Evolutionary conservation across 2,888 invertebrate genomes (phyloP).

Genomic region (Petrophora chlorosata): DNA sequence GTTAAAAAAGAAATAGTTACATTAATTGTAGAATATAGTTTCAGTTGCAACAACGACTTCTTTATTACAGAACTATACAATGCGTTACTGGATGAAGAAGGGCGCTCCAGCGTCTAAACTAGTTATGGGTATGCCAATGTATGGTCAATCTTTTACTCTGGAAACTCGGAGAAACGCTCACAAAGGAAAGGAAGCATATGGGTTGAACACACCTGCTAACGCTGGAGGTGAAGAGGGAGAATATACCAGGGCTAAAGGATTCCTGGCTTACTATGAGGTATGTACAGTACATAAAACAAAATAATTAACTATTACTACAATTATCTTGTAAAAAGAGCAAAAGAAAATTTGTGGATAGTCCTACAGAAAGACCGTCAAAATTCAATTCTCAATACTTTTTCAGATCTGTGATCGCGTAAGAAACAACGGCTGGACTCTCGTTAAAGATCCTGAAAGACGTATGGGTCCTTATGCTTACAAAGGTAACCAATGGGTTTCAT

Average conservation of each 20-base stretch:
- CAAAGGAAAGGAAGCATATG: conserved; percentile 80
- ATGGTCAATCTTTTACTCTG: conserved; percentile 92
- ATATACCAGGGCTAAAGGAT: conserved; percentile 92
- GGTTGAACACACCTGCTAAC: conserved; percentile 89
- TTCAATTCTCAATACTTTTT: conserved; percentile 18
- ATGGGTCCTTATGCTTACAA: conserved; percentile 96
- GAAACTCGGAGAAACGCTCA: conserved; percentile 36
- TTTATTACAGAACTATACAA: conserved; percentile 88
- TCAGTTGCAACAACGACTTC: not conserved
- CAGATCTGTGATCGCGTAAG: conserved; percentile 92
- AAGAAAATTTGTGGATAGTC: too few species aligned
- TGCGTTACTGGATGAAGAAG: conserved; percentile 94
- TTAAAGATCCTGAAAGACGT: conserved; percentile 89
- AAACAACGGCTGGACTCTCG: conserved; percentile 90
- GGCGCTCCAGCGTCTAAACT: conserved; percentile 92
- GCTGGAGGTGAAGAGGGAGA: conserved; percentile 93
- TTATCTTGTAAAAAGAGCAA: too few species aligned
- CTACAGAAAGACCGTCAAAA: too few species aligned
- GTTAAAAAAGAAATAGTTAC: too few species aligned
- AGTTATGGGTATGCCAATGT: conserved; percentile 95
- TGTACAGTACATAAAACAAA: too few species aligned
- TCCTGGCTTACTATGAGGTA: conserved; percentile 94
- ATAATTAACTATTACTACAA: too few species aligned
- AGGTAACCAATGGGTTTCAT: conserved; percentile 96
- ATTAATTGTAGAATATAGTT: not conserved